Evolutionary conservation across 2,888 invertebrate species (phyloP).

Genomic region (Ditula angustiorana): DNA sequence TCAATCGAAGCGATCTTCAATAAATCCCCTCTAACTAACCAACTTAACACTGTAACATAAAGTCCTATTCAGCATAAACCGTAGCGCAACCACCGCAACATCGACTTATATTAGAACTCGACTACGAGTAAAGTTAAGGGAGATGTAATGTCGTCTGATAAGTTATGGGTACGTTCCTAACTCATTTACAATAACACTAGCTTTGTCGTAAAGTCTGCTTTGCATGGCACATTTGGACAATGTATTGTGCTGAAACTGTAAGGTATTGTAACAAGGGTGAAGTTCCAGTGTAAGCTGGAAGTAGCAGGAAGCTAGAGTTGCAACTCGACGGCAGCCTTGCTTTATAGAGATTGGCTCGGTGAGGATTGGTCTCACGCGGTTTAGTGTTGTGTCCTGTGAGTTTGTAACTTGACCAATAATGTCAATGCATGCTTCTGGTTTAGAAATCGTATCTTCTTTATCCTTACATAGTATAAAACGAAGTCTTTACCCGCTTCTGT

Average conservation of each 20-base stretch:
- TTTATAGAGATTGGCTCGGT: not conserved
- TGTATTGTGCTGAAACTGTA: slow-evolving; percentile 3
- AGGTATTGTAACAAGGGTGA: not conserved
- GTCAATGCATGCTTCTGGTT: too few species aligned
- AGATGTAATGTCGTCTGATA: not conserved
- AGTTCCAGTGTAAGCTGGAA: not conserved
- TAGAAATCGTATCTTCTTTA: too few species aligned
- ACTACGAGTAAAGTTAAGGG: not conserved
- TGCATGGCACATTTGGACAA: slow-evolving; percentile 9
- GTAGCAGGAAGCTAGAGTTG: not conserved
- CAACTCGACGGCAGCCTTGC: not conserved
- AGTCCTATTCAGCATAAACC: slow-evolving; percentile 14
- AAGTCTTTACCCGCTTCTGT: too few species aligned
- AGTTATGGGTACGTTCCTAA: not conserved
- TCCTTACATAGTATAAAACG: too few species aligned
- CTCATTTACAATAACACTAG: slow-evolving; percentile 19
- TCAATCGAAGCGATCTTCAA: too few species aligned
- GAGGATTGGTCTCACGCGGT: not conserved
- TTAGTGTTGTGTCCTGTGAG: not conserved
- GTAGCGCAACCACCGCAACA: not conserved
- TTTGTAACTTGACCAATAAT: too few species aligned
- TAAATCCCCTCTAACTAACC: slow-evolving; percentile 1
- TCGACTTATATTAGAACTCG: not conserved
- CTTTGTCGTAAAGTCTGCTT: slow-evolving; percentile 18
- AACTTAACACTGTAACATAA: slow-evolving; percentile 9